Evolutionary conservation across 2,797 vertebrate species (phyloP).

Genomic region (Pseudocheirus occidentalis): DNA sequence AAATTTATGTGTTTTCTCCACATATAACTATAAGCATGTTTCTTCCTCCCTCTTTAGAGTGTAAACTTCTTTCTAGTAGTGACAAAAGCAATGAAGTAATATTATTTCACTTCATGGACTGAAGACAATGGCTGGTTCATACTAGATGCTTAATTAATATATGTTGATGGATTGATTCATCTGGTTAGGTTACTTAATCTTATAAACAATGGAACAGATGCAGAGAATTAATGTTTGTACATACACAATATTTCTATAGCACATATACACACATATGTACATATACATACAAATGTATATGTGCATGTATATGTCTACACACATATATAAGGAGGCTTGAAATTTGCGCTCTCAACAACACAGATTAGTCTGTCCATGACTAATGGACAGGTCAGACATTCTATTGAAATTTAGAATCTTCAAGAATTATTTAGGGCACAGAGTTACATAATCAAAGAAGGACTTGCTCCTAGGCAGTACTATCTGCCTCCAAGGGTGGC

Average conservation of each 20-base stretch:
- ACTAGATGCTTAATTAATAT: not conserved
- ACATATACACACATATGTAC: not conserved
- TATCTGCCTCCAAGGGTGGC: not conserved
- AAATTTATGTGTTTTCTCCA: not conserved
- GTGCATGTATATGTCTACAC: not conserved
- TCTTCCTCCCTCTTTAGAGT: not conserved
- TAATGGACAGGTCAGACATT: not conserved
- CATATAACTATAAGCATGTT: not conserved
- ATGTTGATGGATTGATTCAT: not conserved
- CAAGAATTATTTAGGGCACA: not conserved
- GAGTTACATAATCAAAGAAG: not conserved
- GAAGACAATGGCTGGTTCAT: not conserved
- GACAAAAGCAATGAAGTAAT: not conserved
- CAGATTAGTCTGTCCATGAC: not conserved
- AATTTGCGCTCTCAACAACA: not conserved
- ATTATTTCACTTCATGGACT: not conserved
- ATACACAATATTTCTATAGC: too few species aligned
- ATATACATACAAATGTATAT: not conserved
- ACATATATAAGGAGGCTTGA: not conserved
- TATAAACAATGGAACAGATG: not conserved
- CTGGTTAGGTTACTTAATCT: not conserved
- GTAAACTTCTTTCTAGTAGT: not conserved
- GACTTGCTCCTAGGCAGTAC: not conserved
- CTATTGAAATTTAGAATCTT: not conserved
- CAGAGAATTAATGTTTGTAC: not conserved